A percentile compares a stretch with the other conserved stretches of the same genome.
These are phyloP conservation scores for Enteromius trimaculatus DNA, from an alignment of 2,797 vertebrate genomes.

Conservation along the genomic window DNA sequence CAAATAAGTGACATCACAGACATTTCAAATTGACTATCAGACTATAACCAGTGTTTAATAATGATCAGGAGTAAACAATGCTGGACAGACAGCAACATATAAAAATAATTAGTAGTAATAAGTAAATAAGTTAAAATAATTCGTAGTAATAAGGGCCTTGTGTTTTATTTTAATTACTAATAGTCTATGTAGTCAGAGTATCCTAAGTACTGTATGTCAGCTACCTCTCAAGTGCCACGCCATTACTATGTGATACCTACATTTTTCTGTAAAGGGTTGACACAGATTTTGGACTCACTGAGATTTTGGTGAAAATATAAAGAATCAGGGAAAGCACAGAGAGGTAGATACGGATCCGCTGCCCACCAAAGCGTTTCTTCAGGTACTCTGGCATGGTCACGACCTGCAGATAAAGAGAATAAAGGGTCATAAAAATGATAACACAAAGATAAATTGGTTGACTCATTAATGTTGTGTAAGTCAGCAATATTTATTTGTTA, in stretches of 20 bases:
- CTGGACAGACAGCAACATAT: background rate
- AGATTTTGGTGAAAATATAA: slow-evolving; percentile 91
- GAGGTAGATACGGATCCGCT: slow-evolving; percentile 90
- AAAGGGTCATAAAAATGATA: background rate
- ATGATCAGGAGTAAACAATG: background rate
- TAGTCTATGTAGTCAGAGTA: background rate
- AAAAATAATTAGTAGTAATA: no score
- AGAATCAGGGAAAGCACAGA: slow-evolving; percentile 88
- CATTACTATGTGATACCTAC: background rate
- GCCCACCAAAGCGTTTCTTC: slow-evolving; percentile 91
- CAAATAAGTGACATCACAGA: background rate
- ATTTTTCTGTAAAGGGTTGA: background rate
- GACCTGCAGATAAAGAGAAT: slow-evolving; percentile 75
- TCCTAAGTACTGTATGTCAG: background rate
- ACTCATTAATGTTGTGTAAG: background rate
- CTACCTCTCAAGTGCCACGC: background rate
- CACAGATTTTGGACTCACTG: slow-evolving; percentile 79
- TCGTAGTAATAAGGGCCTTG: no score
- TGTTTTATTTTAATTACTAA: no score
- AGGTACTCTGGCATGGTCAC: slow-evolving; percentile 95
- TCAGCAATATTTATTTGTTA: slow-evolving; percentile 1
- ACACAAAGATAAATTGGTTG: background rate
- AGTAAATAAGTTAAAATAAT: no score
- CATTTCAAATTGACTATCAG: background rate
- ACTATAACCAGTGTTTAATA: background rate